Conservation (phyloP, 2,797 vertebrate genomes). For the Paratrypauchen microcephalus region DNA sequence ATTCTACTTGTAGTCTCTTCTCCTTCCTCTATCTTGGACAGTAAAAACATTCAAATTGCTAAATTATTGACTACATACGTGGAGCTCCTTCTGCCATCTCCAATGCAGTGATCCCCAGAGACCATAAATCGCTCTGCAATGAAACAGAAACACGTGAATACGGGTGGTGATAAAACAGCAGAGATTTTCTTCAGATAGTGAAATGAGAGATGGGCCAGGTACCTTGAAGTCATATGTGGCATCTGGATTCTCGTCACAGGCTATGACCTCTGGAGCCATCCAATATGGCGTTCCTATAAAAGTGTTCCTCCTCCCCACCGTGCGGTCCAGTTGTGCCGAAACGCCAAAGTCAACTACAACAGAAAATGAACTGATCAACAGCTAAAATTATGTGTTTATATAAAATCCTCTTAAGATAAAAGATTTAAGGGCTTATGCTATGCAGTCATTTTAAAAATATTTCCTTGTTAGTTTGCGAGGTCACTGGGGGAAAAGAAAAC, state of each 20-base stretch:
- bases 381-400: background rate
- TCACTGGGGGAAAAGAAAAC: too few relatives aligned
- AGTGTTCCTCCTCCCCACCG: conserved; percentile 95
- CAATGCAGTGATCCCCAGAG: conserved; percentile 95
- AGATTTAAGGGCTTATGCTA: too few relatives aligned
- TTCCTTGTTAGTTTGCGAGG: too few relatives aligned
- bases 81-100: conserved; percentile 98
- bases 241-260: conserved; percentile 97
- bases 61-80: conserved; percentile 80
- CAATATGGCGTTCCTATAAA: conserved; percentile 98
- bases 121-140: conserved; percentile 95
- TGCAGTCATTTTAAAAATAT: too few relatives aligned
- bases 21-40: conserved; percentile 17
- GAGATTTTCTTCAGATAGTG: background rate
- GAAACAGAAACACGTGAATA: conserved; percentile 29
- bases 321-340: conserved; percentile 95
- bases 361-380: background rate
- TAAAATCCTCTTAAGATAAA: background rate
- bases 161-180: background rate
- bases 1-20: conserved; percentile 5
- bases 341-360: conserved; percentile 94
- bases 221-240: conserved; percentile 98
- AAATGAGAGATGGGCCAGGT: background rate
- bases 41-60: background rate
- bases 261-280: conserved; percentile 99